Percentiles rank a stretch among this genome's conserved stretches.
Evolutionary conservation across 2,888 invertebrate species (phyloP).

Genomic region (Meta bourneti): DNA sequence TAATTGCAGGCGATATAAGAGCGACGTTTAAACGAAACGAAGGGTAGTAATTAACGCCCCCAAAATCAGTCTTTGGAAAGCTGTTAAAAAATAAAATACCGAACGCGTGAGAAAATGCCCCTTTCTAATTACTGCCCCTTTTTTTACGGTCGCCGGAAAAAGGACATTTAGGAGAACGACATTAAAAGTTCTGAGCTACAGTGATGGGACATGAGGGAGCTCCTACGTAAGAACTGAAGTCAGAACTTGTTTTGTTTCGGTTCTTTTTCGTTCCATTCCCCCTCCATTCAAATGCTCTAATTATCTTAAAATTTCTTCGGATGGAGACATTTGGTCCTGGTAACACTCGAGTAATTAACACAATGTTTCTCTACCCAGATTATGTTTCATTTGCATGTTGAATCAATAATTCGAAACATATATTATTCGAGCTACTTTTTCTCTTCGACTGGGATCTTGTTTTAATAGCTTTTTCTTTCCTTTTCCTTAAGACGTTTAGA

Average conservation of each 20-base stretch:
- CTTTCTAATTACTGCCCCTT: slow-evolving; percentile 10
- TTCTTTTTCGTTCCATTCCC: background rate
- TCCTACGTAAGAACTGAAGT: slow-evolving; percentile 15
- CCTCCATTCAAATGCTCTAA: background rate
- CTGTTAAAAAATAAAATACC: slow-evolving; percentile 31
- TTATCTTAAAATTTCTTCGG: slow-evolving; percentile 39
- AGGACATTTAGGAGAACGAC: background rate
- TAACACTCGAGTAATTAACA: slow-evolving; percentile 1
- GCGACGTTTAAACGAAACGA: slow-evolving; percentile 26
- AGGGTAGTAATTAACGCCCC: slow-evolving; percentile 39
- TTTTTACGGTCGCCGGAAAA: slow-evolving; percentile 9
- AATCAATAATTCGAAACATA: background rate
- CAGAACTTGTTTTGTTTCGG: background rate
- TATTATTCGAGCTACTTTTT: background rate
- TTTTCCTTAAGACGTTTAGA: background rate
- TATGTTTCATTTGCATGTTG: slow-evolving; percentile 17
- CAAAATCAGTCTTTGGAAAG: slow-evolving; percentile 24
- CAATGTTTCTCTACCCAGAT: slow-evolving; percentile 15
- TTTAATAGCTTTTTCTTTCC: background rate
- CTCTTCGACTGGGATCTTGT: background rate
- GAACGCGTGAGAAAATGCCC: slow-evolving; percentile 20
- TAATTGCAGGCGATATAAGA: slow-evolving; percentile 34
- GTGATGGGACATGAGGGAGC: background rate
- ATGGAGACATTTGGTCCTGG: background rate
- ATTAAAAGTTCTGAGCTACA: slow-evolving; percentile 27